phyloP scores from a whole-genome alignment of 2,888 invertebrate species.

The Drosophila infuscata region DNA sequence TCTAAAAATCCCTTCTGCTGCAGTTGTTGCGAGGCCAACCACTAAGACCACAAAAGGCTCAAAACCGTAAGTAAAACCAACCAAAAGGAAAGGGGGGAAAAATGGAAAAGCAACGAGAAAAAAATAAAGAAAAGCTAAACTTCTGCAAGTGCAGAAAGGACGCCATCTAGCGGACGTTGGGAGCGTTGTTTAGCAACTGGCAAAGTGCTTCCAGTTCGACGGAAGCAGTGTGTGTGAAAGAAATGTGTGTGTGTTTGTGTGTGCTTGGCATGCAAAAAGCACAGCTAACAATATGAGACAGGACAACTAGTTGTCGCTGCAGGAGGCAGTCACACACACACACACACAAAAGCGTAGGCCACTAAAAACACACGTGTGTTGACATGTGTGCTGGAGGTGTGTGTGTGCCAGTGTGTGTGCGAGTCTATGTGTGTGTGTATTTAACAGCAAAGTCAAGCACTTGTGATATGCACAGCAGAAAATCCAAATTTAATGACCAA shows the following conservation, averaged over 20 bases:
- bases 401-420: constrained; percentile 20
- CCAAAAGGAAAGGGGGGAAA: constrained; percentile 15
- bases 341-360: constrained; percentile 52
- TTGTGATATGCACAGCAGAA: constrained; percentile 72
- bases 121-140: constrained; percentile 20
- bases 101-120: constrained; percentile 5
- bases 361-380: constrained; percentile 53
- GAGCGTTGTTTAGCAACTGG: constrained; percentile 38
- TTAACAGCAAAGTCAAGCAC: constrained; percentile 74
- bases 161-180: constrained; percentile 50
- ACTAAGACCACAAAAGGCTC: constrained; percentile 65
- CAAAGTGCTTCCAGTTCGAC: constrained; percentile 40
- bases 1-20: constrained; percentile 27
- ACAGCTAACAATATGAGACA: constrained; percentile 43
- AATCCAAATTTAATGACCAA: constrained; percentile 79
- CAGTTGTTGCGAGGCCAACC: constrained; percentile 14
- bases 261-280: constrained; percentile 61
- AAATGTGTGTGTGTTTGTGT: neutral
- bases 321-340: constrained; percentile 7
- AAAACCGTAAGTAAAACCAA: constrained; percentile 66
- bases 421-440: constrained; percentile 33
- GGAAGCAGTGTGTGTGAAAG: constrained; percentile 17
- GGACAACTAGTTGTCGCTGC: constrained; percentile 17
- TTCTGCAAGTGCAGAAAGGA: constrained; percentile 14
- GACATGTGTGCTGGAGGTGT: constrained; percentile 20